Conservation (phyloP, 2,797 vertebrate species). For the Gambelia wislizenii region DNA sequence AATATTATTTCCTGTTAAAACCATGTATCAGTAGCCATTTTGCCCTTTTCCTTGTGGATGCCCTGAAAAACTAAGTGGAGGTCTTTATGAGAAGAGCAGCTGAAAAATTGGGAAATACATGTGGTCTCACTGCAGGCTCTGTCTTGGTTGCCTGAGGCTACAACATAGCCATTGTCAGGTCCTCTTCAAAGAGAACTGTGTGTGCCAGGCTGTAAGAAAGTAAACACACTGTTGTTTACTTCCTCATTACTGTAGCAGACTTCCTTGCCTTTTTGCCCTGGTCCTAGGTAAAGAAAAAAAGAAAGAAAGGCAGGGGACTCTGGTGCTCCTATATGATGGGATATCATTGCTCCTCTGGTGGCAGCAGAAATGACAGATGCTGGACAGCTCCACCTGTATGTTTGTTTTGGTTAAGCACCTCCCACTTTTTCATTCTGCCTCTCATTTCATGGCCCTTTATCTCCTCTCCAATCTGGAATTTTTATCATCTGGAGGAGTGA, state of each 20-base stretch:
- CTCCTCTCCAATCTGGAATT: slow-evolving; percentile 2
- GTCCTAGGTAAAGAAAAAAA: background rate
- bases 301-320: background rate
- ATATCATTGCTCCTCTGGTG: background rate
- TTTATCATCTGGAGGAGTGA: slow-evolving; percentile 3
- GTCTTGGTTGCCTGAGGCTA: background rate
- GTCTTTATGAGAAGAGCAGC: background rate
- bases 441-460: slow-evolving; percentile 22
- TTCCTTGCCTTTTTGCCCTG: background rate
- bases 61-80: background rate
- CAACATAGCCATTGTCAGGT: background rate
- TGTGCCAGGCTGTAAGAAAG: background rate
- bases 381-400: background rate
- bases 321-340: background rate
- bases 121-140: background rate
- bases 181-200: background rate
- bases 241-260: background rate
- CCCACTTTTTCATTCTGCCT: background rate
- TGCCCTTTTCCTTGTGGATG: background rate
- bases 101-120: background rate
- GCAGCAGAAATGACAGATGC: background rate
- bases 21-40: background rate
- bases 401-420: background rate
- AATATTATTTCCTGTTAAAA: background rate
- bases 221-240: background rate